Conservation (phyloP, 1,140 invertebrate genomes). For the Heliconius melpomene region DNA sequence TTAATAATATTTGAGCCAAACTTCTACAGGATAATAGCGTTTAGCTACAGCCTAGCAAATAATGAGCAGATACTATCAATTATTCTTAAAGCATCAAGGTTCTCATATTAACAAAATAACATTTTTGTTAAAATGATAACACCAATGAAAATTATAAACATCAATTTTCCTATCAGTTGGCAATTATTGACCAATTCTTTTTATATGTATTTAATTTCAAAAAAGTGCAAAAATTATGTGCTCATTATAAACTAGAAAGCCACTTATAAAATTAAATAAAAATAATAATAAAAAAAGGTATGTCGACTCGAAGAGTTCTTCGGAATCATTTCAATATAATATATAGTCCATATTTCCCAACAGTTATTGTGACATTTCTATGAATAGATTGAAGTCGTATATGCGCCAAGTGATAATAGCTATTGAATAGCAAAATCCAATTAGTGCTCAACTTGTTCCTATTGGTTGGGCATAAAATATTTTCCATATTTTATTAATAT, state of each 20-base stretch:
- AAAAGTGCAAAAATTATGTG: not conserved
- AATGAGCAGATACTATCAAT: slow-evolving; percentile 24
- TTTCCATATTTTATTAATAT: not conserved
- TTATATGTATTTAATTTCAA: not conserved
- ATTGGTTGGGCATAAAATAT: too few relatives aligned
- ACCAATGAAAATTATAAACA: not conserved
- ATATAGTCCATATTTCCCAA: not conserved
- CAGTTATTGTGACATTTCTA: not conserved
- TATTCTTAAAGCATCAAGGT: not conserved
- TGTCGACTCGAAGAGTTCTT: slow-evolving; percentile 11
- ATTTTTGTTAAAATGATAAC: not conserved
- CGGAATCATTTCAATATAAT: slow-evolving; percentile 25
- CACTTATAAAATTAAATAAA: slow-evolving; percentile 19
- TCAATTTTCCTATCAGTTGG: not conserved
- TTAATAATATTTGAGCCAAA: not conserved
- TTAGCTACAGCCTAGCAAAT: slow-evolving; percentile 19
- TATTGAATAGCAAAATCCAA: not conserved
- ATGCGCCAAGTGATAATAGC: not conserved
- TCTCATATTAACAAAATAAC: too few relatives aligned
- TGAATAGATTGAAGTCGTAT: not conserved
- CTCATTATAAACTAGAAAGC: slow-evolving; percentile 33
- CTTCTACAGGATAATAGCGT: slow-evolving; percentile 7
- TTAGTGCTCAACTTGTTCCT: not conserved
- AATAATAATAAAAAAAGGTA: not conserved
- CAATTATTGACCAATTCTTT: not conserved